Evolutionary conservation across 2,113 vertebrate genomes (phyloP).

Genomic region (Sebastes schlegelii): DNA sequence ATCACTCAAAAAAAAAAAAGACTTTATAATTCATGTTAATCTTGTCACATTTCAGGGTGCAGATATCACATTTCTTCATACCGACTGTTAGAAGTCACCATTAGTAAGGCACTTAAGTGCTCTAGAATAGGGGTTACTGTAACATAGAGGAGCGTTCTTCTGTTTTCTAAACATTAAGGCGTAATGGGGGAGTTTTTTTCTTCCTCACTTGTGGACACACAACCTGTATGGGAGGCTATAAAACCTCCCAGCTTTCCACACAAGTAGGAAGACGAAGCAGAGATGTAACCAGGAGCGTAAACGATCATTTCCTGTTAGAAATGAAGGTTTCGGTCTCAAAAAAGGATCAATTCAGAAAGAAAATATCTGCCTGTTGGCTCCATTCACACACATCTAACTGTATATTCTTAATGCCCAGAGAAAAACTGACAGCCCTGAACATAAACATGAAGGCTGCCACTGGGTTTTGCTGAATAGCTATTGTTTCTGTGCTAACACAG

Average conservation of each 20-base stretch:
- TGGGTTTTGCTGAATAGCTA: slow-evolving; percentile 52
- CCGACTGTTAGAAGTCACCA: slow-evolving; percentile 38
- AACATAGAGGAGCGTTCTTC: slow-evolving; percentile 53
- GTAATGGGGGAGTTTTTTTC: neutral
- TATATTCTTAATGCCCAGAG: slow-evolving; percentile 15
- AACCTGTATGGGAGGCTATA: neutral
- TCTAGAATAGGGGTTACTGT: slow-evolving; percentile 56
- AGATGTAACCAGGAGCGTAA: slow-evolving; percentile 37
- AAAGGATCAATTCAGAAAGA: neutral
- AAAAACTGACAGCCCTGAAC: slow-evolving; percentile 38
- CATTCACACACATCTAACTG: slow-evolving; percentile 1
- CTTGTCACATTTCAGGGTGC: slow-evolving; percentile 71
- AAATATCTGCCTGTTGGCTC: neutral
- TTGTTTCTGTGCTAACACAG: slow-evolving; percentile 58
- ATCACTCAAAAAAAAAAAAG: slow-evolving; percentile 22
- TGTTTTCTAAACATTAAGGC: slow-evolving; percentile 48
- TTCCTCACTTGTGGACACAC: slow-evolving; percentile 23
- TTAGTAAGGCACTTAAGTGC: slow-evolving; percentile 65
- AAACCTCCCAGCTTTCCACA: slow-evolving; percentile 24
- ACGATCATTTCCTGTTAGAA: neutral
- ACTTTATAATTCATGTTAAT: slow-evolving; percentile 46
- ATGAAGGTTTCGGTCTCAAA: slow-evolving; percentile 4
- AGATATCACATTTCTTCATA: slow-evolving; percentile 50
- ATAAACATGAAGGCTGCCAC: slow-evolving; percentile 46
- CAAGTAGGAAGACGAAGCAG: slow-evolving; percentile 15